A percentile compares a stretch with the other conserved stretches of the same genome.
Conservation (phyloP, 2,888 invertebrate genomes). For the Hydroisotoma schaefferi region DNA sequence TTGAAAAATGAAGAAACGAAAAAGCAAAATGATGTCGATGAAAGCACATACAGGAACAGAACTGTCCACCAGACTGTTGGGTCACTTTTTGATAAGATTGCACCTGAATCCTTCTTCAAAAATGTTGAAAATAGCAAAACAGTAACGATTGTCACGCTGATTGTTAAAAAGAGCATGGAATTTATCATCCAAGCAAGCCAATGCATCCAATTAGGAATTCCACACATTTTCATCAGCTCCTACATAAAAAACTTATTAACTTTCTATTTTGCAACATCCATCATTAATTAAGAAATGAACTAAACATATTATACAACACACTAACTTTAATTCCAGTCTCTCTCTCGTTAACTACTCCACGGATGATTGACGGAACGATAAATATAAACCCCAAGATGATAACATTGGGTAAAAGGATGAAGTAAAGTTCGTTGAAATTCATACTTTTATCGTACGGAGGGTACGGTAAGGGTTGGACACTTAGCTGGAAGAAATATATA, state of each 20-base stretch:
- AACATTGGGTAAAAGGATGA: conserved; percentile 52
- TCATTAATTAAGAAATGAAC: conserved; percentile 7
- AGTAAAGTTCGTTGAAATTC: conserved; percentile 49
- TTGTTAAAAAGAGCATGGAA: conserved; percentile 51
- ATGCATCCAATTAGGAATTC: conserved; percentile 57
- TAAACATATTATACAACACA: not conserved
- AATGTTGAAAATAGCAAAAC: conserved; percentile 50
- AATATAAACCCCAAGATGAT: conserved; percentile 56
- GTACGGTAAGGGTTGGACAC: conserved; percentile 60
- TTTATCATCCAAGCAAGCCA: conserved; percentile 59
- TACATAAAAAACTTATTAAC: conserved; percentile 49
- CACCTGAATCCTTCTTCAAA: conserved; percentile 28
- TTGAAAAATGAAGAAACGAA: conserved; percentile 53
- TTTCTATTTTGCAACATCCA: no score
- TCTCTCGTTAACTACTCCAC: conserved; percentile 61
- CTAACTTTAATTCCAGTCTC: conserved; percentile 59
- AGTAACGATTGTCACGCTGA: conserved; percentile 52
- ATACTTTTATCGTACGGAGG: conserved; percentile 52
- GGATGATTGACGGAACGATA: conserved; percentile 57
- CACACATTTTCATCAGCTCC: conserved; percentile 61
- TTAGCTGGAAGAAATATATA: conserved; percentile 49
- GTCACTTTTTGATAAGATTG: conserved; percentile 51
- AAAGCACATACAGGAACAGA: conserved; percentile 52
- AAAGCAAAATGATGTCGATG: conserved; percentile 53
- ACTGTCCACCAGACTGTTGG: conserved; percentile 52